A percentile compares a stretch with the other conserved stretches of the same genome.
Conservation (phyloP, 2,113 vertebrate genomes). For the Coracopsis vasa region DNA sequence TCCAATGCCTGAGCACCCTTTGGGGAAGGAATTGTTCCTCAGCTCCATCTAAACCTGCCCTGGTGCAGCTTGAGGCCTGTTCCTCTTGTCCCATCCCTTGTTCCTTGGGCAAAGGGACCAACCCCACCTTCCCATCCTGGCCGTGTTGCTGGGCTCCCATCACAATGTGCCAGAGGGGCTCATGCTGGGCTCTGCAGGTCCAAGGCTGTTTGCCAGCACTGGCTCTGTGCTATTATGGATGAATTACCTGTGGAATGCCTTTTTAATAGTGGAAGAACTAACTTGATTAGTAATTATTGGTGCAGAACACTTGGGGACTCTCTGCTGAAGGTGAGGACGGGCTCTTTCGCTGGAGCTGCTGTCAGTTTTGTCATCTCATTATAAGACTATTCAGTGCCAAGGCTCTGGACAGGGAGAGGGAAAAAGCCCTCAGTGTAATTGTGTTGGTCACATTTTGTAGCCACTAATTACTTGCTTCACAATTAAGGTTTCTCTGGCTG, state of each 20-base stretch:
- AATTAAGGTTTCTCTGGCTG: constrained; percentile 39
- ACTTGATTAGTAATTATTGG: constrained; percentile 68
- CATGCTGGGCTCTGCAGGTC: not conserved
- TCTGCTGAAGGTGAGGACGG: constrained; percentile 70
- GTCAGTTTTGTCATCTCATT: constrained; percentile 86
- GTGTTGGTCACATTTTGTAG: constrained; percentile 32
- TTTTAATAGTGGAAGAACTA: constrained; percentile 19
- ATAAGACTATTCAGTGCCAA: constrained; percentile 53
- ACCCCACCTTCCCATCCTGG: not conserved
- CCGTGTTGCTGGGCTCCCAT: not conserved
- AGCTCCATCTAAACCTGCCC: not conserved
- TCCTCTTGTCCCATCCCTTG: not conserved
- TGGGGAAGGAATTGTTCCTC: not conserved
- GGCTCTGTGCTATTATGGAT: not conserved
- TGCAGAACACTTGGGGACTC: constrained; percentile 69
- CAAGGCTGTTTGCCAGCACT: not conserved
- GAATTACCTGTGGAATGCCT: not conserved
- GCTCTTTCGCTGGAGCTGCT: constrained; percentile 61
- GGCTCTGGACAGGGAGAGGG: not conserved
- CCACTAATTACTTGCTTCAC: constrained; percentile 43
- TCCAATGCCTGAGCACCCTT: not conserved
- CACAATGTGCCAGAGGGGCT: not conserved
- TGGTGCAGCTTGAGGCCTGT: not conserved
- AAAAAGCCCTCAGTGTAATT: not conserved
- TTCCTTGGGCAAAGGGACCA: not conserved